A percentile compares a stretch with the other conserved stretches of the same genome.
Conservation (phyloP, 2,888 invertebrate species). For the Dysmachus trigonus region DNA sequence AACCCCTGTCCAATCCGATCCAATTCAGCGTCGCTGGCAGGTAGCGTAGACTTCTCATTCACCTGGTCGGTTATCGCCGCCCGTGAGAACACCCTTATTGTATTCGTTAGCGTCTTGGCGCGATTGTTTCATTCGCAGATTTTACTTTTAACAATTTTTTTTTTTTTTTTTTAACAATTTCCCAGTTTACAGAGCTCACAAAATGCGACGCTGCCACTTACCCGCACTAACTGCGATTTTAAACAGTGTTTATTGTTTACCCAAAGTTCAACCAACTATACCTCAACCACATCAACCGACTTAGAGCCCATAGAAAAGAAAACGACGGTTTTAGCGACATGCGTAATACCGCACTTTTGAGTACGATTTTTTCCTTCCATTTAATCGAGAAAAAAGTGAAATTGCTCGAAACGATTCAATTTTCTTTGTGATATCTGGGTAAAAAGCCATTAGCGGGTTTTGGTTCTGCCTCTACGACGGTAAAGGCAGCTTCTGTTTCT, state of each 20-base stretch:
- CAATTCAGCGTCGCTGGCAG: background rate
- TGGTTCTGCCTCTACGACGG: background rate
- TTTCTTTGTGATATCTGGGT: background rate
- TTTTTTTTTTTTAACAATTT: no score
- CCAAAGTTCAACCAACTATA: conserved; percentile 11
- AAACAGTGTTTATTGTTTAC: conserved; percentile 1
- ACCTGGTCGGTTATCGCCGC: background rate
- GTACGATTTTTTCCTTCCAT: background rate
- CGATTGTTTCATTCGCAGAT: conserved; percentile 20
- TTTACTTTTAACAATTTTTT: background rate
- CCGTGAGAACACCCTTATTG: conserved; percentile 45
- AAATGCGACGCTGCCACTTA: background rate
- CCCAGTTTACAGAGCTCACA: background rate
- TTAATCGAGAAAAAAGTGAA: conserved; percentile 11
- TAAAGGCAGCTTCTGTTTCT: background rate
- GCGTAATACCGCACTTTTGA: conserved; percentile 22
- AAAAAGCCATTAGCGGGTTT: background rate
- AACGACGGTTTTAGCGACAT: background rate
- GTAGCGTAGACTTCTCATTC: background rate
- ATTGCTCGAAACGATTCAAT: conserved; percentile 18
- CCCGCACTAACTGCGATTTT: background rate
- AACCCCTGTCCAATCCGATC: background rate
- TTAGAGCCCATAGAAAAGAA: background rate
- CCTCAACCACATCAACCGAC: background rate
- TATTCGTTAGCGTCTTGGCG: background rate